Evolutionary conservation across 2,888 invertebrate species (phyloP).

Genomic region (Trachelus troglodyta): DNA sequence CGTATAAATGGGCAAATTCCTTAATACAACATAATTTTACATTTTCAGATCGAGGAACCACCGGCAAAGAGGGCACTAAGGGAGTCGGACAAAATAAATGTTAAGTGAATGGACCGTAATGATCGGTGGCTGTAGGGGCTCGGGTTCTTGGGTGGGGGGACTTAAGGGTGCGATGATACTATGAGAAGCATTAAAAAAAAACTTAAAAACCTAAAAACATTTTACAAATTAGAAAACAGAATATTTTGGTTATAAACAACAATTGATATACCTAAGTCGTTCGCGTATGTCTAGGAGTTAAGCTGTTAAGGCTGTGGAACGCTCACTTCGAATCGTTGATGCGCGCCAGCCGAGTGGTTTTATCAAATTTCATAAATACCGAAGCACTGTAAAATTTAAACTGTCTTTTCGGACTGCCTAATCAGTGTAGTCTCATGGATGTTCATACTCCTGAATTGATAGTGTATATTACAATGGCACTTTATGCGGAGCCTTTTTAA

Average conservation of each 20-base stretch:
- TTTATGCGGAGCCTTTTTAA: not conserved
- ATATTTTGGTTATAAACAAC: slow-evolving; percentile 65
- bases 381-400: not conserved
- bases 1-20: not conserved
- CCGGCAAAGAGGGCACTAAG: slow-evolving; percentile 62
- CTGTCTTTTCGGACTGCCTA: not conserved
- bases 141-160: slow-evolving; percentile 33
- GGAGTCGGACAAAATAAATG: slow-evolving; percentile 62
- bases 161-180: slow-evolving; percentile 46
- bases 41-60: slow-evolving; percentile 61
- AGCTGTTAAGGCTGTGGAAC: slow-evolving; percentile 56
- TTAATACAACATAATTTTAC: not conserved
- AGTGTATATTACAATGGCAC: not conserved
- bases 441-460: not conserved
- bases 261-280: slow-evolving; percentile 62
- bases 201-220: slow-evolving; percentile 45
- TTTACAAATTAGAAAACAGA: slow-evolving; percentile 63
- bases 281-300: slow-evolving; percentile 60
- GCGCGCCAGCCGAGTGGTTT: slow-evolving; percentile 24
- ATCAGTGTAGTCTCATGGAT: not conserved
- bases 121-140: slow-evolving; percentile 30
- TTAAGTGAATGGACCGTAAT: slow-evolving; percentile 47
- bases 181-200: slow-evolving; percentile 33
- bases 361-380: not conserved
- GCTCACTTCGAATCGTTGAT: slow-evolving; percentile 46